A percentile compares a stretch with the other conserved stretches of the same genome.
These are phyloP conservation scores for Mirounga angustirostris DNA, from an alignment of 2,113 vertebrate species.

Conservation along the genomic window DNA sequence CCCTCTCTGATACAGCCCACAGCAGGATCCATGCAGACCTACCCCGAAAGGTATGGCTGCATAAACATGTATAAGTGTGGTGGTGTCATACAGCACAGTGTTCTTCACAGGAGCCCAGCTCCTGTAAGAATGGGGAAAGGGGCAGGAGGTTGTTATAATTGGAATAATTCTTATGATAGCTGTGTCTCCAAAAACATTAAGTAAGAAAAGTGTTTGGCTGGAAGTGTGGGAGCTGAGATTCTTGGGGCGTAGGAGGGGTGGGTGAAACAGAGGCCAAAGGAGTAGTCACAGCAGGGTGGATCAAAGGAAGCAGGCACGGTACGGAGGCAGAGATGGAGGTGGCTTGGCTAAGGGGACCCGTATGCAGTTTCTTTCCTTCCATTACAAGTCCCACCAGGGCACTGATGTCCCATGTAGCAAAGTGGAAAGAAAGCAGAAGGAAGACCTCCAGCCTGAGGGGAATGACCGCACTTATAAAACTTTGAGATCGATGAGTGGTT, in stretches of 20 bases:
- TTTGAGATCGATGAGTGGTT: not conserved
- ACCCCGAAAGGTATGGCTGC: not conserved
- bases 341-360: not conserved
- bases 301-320: not conserved
- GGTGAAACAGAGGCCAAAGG: slow-evolving; percentile 44
- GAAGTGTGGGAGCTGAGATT: slow-evolving; percentile 22
- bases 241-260: not conserved
- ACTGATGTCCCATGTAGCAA: not conserved
- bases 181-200: slow-evolving; percentile 60
- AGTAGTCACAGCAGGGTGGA: not conserved
- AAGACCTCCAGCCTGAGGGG: not conserved
- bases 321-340: not conserved
- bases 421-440: not conserved
- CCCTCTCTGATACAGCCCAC: not conserved
- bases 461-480: not conserved
- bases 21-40: not conserved
- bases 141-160: slow-evolving; percentile 49
- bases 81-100: not conserved
- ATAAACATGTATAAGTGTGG: not conserved
- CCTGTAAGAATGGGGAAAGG: not conserved
- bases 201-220: slow-evolving; percentile 53
- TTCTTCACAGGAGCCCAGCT: not conserved
- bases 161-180: slow-evolving; percentile 30
- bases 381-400: not conserved
- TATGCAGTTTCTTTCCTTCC: not conserved